Evolutionary conservation across 2,797 vertebrate species (phyloP).

Genomic region (Poecilia velifera): DNA sequence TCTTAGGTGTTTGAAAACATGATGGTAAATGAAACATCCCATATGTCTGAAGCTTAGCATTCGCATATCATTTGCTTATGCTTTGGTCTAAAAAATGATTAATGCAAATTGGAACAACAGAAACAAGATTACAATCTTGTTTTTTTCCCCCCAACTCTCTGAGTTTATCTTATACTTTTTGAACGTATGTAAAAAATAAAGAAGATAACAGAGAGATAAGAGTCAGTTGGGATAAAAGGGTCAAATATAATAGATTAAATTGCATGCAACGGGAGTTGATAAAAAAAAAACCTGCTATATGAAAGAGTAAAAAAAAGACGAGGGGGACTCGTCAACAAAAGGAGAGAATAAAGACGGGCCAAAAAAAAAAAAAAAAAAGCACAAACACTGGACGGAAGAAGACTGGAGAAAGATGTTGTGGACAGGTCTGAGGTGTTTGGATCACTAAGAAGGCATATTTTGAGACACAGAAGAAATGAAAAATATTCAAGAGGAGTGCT

Average conservation of each 20-base stretch:
- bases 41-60: slow-evolving; percentile 14
- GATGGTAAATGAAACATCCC: background rate
- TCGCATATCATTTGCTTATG: slow-evolving; percentile 24
- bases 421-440: background rate
- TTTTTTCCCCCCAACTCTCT: background rate
- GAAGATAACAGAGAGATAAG: background rate
- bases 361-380: no score
- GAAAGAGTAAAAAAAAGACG: background rate
- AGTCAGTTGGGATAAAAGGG: background rate
- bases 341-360: no score
- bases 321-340: background rate
- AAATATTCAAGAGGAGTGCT: background rate
- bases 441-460: background rate
- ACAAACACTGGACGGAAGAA: no score
- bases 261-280: background rate
- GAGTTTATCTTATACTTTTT: background rate
- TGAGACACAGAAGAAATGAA: background rate
- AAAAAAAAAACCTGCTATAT: no score
- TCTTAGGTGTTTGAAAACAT: background rate
- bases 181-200: background rate
- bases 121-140: background rate
- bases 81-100: slow-evolving; percentile 12
- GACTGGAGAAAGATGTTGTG: background rate
- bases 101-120: slow-evolving; percentile 26
- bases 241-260: background rate